A percentile compares a stretch with the other conserved stretches of the same genome.
phyloP scores from a whole-genome alignment of 2,888 invertebrate species.

The Pardosa pseudoannulata region DNA sequence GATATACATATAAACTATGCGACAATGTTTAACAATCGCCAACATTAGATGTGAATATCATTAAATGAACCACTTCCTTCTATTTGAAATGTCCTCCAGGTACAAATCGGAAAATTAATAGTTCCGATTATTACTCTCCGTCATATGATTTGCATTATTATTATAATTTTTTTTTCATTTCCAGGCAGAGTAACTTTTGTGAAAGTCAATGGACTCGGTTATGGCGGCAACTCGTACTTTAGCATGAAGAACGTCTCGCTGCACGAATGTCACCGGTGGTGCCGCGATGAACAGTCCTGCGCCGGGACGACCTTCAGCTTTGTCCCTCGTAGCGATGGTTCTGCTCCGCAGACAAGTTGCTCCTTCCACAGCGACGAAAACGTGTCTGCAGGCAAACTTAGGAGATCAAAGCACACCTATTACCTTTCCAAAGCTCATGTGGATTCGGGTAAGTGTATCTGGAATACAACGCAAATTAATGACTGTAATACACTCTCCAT shows the following conservation, averaged over 20 bases:
- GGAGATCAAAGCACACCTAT: constrained; percentile 91
- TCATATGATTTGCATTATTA: too few species aligned
- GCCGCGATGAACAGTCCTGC: constrained; percentile 92
- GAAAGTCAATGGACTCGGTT: constrained; percentile 94
- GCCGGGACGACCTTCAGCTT: constrained; percentile 95
- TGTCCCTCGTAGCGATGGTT: constrained; percentile 92
- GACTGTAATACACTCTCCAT: too few species aligned
- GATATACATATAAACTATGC: too few species aligned
- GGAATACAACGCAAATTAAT: not conserved
- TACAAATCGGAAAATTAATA: too few species aligned
- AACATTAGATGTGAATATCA: too few species aligned
- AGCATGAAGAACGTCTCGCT: constrained; percentile 94
- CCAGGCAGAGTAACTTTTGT: constrained; percentile 93
- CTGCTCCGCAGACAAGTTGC: constrained; percentile 92
- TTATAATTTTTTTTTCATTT: not conserved
- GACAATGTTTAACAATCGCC: too few species aligned
- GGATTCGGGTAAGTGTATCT: constrained; percentile 82
- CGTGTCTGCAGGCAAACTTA: constrained; percentile 85
- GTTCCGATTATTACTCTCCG: too few species aligned
- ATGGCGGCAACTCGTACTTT: constrained; percentile 92
- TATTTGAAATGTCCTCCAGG: too few species aligned
- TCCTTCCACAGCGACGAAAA: constrained; percentile 94
- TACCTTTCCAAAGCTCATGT: constrained; percentile 96
- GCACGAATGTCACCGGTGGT: constrained; percentile 97
- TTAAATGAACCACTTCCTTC: too few species aligned